Evolutionary conservation across 2,888 invertebrate genomes (phyloP).

Genomic region (Petrophora chlorosata): DNA sequence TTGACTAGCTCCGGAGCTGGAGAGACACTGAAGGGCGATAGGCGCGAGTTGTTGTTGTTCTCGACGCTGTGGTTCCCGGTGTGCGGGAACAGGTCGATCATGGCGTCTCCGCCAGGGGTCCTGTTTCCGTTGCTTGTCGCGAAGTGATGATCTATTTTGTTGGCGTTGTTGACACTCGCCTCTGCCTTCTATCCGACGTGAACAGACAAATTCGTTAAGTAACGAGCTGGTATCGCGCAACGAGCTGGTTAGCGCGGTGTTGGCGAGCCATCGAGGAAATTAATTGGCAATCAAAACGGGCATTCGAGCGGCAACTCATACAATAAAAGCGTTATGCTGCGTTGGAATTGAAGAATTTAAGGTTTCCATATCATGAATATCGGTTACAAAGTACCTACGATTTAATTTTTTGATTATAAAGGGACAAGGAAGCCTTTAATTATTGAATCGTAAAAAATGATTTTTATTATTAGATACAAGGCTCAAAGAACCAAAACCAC

Average conservation of each 20-base stretch:
- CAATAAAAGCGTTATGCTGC: slow-evolving; percentile 8
- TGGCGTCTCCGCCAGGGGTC: slow-evolving; percentile 50
- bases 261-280: slow-evolving; percentile 4
- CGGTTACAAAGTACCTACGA: background rate
- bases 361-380: background rate
- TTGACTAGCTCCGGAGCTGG: slow-evolving; percentile 50
- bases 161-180: slow-evolving; percentile 39
- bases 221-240: background rate
- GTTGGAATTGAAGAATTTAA: background rate
- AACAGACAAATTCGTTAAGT: slow-evolving; percentile 38
- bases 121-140: slow-evolving; percentile 55
- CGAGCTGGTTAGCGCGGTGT: slow-evolving; percentile 1
- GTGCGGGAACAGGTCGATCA: slow-evolving; percentile 57
- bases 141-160: slow-evolving; percentile 40
- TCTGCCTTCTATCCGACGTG: slow-evolving; percentile 49
- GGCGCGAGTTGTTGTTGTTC: slow-evolving; percentile 64
- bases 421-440: background rate
- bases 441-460: too few species aligned
- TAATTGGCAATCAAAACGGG: slow-evolving; percentile 23
- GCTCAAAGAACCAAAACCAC: too few species aligned
- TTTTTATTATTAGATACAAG: too few species aligned
- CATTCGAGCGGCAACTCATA: slow-evolving; percentile 10
- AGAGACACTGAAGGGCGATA: slow-evolving; percentile 51
- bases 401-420: too few species aligned
- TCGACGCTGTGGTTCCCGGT: slow-evolving; percentile 53